Evolutionary conservation across 2,888 invertebrate genomes (phyloP).

Genomic region (Nephrotoma guestfalica): DNA sequence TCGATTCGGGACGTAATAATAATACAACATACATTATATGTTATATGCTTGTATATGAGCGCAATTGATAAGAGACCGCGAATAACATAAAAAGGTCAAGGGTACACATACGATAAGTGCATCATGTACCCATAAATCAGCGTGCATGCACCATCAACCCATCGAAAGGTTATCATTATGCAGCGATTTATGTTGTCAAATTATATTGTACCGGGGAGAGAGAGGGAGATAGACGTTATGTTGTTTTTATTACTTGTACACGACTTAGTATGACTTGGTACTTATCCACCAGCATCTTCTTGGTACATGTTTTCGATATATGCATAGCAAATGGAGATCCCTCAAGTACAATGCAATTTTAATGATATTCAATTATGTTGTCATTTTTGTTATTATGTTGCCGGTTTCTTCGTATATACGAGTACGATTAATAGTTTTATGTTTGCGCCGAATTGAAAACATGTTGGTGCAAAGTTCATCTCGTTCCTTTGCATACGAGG

Average conservation of each 20-base stretch:
- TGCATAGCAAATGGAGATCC: not conserved
- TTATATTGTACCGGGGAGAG: not conserved
- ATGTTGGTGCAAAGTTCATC: not conserved
- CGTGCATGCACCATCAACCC: not conserved
- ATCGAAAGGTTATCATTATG: not conserved
- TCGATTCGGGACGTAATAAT: not conserved
- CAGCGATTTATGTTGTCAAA: not conserved
- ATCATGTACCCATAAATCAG: no score
- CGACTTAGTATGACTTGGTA: not conserved
- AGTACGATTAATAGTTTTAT: not conserved
- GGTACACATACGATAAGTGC: not conserved
- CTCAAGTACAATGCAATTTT: not conserved
- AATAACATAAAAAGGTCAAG: not conserved
- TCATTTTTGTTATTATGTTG: not conserved
- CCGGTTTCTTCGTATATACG: not conserved
- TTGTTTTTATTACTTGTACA: not conserved
- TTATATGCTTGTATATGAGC: not conserved
- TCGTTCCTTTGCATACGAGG: no score
- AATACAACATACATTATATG: not conserved
- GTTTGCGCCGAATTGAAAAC: not conserved
- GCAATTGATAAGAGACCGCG: not conserved
- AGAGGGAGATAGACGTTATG: no score
- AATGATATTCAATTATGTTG: not conserved
- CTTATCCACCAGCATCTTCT: not conserved
- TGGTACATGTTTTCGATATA: not conserved